These are phyloP conservation scores for Muschampia plurimacula DNA, from an alignment of 2,888 invertebrate genomes.

Conservation along the genomic window DNA sequence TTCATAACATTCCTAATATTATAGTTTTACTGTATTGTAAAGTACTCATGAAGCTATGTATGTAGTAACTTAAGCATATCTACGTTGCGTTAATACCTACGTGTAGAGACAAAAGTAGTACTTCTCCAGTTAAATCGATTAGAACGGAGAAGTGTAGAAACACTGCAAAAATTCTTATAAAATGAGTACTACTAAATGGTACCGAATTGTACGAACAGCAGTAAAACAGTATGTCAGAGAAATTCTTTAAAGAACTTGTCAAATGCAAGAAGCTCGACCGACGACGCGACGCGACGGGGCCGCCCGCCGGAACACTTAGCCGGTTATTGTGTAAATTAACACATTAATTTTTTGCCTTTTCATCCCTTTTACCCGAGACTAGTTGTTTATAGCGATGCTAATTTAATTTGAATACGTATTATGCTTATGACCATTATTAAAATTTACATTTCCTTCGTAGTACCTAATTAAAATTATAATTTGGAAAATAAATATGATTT, in stretches of 20 bases:
- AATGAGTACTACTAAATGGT: no score
- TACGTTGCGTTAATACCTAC: no score
- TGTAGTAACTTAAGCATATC: no score
- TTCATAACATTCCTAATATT: no score
- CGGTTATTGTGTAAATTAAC: conserved; percentile 47
- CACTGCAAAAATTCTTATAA: no score
- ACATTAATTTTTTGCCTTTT: conserved; percentile 32
- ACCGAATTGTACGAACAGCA: no score
- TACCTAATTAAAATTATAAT: not conserved
- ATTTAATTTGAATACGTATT: conserved; percentile 36
- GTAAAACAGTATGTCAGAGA: not conserved
- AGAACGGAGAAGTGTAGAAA: no score
- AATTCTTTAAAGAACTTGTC: not conserved
- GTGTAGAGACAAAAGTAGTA: no score
- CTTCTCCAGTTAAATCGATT: no score
- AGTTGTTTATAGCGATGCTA: conserved; percentile 6
- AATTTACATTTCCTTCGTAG: conserved; percentile 11
- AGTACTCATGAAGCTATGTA: no score
- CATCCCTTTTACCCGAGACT: not conserved
- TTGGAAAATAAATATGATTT: not conserved
- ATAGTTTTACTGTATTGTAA: no score
- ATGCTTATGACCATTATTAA: conserved; percentile 13
- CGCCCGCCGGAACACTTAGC: conserved; percentile 35
- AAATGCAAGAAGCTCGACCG: not conserved
- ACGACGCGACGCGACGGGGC: not conserved